These are phyloP conservation scores for Alcedo atthis DNA, from an alignment of 2,797 vertebrate species.

Conservation along the genomic window DNA sequence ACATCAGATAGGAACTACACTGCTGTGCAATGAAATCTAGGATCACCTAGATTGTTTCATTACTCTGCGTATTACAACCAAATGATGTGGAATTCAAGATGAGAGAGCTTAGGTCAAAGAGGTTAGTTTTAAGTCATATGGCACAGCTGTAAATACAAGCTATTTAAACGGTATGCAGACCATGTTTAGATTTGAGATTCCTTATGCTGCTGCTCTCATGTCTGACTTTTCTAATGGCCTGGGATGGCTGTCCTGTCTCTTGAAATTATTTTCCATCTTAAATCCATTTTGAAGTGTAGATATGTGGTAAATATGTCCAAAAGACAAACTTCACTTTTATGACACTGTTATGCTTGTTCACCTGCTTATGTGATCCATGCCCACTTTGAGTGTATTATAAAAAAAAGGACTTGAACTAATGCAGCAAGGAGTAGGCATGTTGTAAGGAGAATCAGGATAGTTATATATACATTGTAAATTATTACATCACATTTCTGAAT, in stretches of 20 bases:
- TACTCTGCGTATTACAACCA: not conserved
- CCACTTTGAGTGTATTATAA: not conserved
- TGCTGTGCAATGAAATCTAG: not conserved
- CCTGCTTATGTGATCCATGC: not conserved
- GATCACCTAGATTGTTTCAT: not conserved
- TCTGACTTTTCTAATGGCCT: not conserved
- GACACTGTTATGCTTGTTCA: not conserved
- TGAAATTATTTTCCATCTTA: not conserved
- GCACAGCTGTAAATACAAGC: not conserved
- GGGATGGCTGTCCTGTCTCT: not conserved
- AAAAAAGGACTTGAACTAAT: not conserved
- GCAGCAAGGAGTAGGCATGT: not conserved
- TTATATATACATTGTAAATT: not conserved
- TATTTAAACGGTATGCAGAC: not conserved
- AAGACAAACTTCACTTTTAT: not conserved
- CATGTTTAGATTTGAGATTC: slow-evolving; percentile 35
- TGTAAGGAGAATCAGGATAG: not conserved
- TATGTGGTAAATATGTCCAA: not conserved
- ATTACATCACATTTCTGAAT: not conserved
- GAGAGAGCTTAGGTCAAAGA: not conserved
- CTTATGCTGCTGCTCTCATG: not conserved
- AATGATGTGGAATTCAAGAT: not conserved
- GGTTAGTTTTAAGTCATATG: not conserved
- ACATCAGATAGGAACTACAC: not conserved
- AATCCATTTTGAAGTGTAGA: not conserved